Base-by-base conservation (phyloP, 2,797 vertebrate species). In the Gadopsis bispinosus region DNA sequence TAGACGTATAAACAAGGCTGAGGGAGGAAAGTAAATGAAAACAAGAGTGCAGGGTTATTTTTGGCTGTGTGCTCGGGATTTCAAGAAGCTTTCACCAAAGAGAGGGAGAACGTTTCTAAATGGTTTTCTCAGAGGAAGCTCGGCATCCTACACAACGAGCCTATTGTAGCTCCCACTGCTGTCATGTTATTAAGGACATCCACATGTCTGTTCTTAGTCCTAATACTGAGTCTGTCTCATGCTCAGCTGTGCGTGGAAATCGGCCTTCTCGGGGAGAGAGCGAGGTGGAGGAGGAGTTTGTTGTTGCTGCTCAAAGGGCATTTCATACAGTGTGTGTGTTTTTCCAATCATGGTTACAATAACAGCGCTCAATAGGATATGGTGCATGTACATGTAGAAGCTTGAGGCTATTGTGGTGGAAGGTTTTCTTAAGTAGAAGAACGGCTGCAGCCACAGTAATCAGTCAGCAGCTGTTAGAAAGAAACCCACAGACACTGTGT, bases 11-110 rank as follows among this genome's bases (percentile, higher is more conserved):
- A 86, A 87, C 77, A 69, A 59, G 60, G 67, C 53, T n/a, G 75
- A 67, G 67, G 48, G 50, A 62, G 79, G 55, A 68, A 67, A 80
- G 78, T 65, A 75, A 89, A 83, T 75, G 60, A 81, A 81, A 79
- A 84, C 60, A 74, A 48, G 65, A 63, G 56, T 17, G 55, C 19
- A 1, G 48, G 35, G 62, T 81, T 88, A 89, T 90, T 89, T 91
- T 88, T 61, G 54, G 69, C n/a, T 60, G 41, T 56, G 59, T 75
- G 79, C 73, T 85, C 19, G 35, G 58, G 81, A 78, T 83, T 82
- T 73, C 7, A 58, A 83, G 64, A 69, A 54, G 78, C 69, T 51
- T 79, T 83, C 67, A 75, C 71, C 67, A 33, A 19, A 43, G 74
- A 81, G 45, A 61, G 9, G n/a, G 26, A 35, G 43, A 63, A 55